These are phyloP conservation scores for Lithodes maja DNA, from an alignment of 2,888 invertebrate species.

Conservation along the genomic window DNA sequence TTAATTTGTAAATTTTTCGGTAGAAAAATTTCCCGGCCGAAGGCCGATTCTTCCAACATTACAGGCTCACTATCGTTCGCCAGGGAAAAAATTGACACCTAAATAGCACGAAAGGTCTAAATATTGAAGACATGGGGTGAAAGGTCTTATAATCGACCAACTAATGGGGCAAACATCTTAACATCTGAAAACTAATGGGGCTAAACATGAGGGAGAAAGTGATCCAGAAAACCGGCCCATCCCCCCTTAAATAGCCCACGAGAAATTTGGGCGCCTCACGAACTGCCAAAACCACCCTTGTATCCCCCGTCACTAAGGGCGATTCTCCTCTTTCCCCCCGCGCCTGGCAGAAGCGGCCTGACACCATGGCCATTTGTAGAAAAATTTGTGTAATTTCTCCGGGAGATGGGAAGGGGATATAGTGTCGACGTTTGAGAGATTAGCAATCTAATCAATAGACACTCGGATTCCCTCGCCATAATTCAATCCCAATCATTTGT, in stretches of 20 bases:
- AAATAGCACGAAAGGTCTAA: too few species aligned
- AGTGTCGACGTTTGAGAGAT: conserved; percentile 29
- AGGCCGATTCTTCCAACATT: too few species aligned
- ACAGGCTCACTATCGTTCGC: too few species aligned
- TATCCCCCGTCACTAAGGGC: not conserved
- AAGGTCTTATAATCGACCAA: too few species aligned
- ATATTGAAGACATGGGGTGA: too few species aligned
- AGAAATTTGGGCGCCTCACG: not conserved
- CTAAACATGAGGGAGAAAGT: too few species aligned
- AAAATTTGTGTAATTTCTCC: conserved; percentile 44
- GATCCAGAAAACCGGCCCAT: too few species aligned
- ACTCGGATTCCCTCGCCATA: conserved; percentile 16
- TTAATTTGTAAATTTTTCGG: too few species aligned
- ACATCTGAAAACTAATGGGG: too few species aligned
- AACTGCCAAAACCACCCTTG: not conserved
- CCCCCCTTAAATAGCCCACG: not conserved
- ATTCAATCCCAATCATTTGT: conserved; percentile 32
- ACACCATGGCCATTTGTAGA: conserved; percentile 28
- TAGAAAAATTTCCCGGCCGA: too few species aligned
- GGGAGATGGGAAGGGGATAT: conserved; percentile 29
- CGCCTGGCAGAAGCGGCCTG: not conserved
- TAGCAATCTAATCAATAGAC: conserved; percentile 46
- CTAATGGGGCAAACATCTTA: too few species aligned
- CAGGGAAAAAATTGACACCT: too few species aligned
- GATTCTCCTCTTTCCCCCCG: not conserved